A percentile compares a stretch with the other conserved stretches of the same genome.
Conservation (phyloP, 2,888 invertebrate genomes). For the Platycheirus albimanus region DNA sequence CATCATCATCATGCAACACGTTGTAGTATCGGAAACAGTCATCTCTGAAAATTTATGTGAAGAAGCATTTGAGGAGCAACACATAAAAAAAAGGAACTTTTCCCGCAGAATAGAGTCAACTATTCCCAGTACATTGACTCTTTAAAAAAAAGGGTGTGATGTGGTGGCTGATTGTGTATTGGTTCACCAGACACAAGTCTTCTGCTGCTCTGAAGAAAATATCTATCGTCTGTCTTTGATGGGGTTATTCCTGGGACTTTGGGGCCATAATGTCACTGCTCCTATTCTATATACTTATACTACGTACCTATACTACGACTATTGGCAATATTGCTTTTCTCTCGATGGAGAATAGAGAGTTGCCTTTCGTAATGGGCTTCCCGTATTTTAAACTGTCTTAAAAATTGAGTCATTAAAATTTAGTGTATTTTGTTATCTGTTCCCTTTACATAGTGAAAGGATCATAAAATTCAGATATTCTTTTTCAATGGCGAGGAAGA, state of each 20-base stretch:
- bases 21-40: slow-evolving; percentile 46
- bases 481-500: slow-evolving; percentile 5
- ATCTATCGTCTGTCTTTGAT: slow-evolving; percentile 18
- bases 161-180: no score
- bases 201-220: slow-evolving; percentile 15
- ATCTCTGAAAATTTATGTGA: slow-evolving; percentile 49
- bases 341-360: slow-evolving; percentile 11
- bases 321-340: slow-evolving; percentile 28
- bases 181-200: slow-evolving; percentile 19
- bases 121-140: slow-evolving; percentile 64
- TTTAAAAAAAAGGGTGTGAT: slow-evolving; percentile 5
- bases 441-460: slow-evolving; percentile 51
- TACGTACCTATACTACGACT: no score
- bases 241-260: slow-evolving; percentile 27
- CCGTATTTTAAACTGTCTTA: slow-evolving; percentile 55
- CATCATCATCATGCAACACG: slow-evolving; percentile 58
- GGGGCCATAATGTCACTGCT: slow-evolving; percentile 17
- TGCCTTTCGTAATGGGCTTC: slow-evolving; percentile 30
- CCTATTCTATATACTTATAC: background rate
- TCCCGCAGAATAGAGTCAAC: slow-evolving; percentile 44
- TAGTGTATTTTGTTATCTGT: slow-evolving; percentile 58
- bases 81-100: slow-evolving; percentile 11
- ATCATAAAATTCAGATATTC: slow-evolving; percentile 62
- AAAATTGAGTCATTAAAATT: slow-evolving; percentile 67
- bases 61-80: slow-evolving; percentile 6